Conservation (phyloP, 2,113 vertebrate genomes). For the Sylvilagus bachmani region DNA sequence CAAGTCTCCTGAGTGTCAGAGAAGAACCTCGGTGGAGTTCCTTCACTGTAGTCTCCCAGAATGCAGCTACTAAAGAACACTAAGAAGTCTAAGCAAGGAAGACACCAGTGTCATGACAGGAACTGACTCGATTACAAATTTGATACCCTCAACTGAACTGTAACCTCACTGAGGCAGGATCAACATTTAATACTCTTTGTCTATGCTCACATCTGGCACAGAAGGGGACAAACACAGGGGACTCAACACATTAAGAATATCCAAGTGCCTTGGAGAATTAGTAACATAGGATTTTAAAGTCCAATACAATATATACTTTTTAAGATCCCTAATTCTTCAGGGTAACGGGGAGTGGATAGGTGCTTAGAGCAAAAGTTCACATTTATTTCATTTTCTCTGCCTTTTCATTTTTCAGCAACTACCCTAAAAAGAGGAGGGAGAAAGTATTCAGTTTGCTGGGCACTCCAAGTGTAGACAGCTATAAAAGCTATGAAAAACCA, state of each 20-base stretch:
- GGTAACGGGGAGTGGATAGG: conserved; percentile 17
- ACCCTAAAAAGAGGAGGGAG: background rate
- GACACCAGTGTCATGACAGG: background rate
- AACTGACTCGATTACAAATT: conserved; percentile 17
- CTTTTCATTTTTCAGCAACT: conserved; percentile 58
- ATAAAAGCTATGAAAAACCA: conserved; percentile 39
- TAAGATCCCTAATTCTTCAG: conserved; percentile 45
- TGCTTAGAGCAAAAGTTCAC: conserved; percentile 63
- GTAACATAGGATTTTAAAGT: background rate
- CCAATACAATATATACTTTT: background rate
- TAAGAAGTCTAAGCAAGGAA: conserved; percentile 19
- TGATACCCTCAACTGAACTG: background rate
- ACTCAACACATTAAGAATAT: background rate
- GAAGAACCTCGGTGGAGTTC: background rate
- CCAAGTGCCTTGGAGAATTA: background rate
- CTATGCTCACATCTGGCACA: background rate
- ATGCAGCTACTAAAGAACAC: background rate
- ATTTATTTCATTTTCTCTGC: conserved; percentile 63
- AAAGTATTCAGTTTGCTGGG: background rate
- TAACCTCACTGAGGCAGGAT: background rate
- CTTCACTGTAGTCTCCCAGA: background rate
- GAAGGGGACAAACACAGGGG: background rate
- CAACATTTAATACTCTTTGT: background rate
- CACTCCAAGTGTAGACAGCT: background rate
- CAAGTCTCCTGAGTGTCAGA: conserved; percentile 7